Percentiles rank a stretch among this genome's conserved stretches.
Conservation (phyloP, 2,113 vertebrate species). For the Psophia crepitans region DNA sequence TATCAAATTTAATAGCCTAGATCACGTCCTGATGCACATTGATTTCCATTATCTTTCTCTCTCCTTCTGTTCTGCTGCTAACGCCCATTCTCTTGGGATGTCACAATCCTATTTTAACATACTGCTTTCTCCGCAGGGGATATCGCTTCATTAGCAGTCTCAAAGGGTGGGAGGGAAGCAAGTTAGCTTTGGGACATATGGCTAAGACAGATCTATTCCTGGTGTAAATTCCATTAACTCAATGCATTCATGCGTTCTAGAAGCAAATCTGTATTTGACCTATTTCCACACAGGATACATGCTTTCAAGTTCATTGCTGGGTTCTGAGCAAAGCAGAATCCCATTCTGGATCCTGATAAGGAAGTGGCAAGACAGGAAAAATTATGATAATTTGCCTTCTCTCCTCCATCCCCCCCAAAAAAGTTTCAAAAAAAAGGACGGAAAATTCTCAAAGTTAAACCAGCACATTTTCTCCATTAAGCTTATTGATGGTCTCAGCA, state of each 20-base stretch:
- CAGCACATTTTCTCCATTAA: constrained; percentile 10
- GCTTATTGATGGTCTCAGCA: constrained; percentile 24
- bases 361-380: neutral
- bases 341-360: neutral
- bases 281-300: neutral
- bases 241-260: neutral
- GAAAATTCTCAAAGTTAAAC: neutral
- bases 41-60: neutral
- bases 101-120: neutral
- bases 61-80: neutral
- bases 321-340: neutral
- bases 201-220: neutral
- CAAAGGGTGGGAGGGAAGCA: neutral
- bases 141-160: neutral
- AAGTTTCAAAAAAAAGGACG: neutral
- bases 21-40: neutral
- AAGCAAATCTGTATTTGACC: neutral
- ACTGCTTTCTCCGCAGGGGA: neutral
- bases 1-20: neutral
- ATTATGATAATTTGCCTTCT: neutral
- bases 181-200: neutral
- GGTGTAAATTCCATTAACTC: neutral
- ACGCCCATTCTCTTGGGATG: neutral
- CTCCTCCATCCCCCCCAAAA: too few species aligned
- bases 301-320: neutral